Base-by-base conservation (phyloP, 2,113 vertebrate species). In the Centropristis striata region DNA sequence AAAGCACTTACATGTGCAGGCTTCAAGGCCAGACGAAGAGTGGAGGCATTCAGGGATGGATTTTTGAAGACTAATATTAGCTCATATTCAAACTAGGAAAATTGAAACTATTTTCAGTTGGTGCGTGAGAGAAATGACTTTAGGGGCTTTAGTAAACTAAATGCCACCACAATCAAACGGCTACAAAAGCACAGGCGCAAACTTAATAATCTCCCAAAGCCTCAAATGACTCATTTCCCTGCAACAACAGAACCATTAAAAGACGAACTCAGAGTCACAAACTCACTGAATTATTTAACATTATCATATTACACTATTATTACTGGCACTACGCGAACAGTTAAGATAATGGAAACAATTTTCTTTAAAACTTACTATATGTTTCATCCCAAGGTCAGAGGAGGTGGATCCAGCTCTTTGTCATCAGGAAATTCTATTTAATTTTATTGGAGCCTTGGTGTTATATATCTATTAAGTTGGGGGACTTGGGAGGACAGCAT, bases 21-120 rank as follows among this genome's bases (percentile, higher is more conserved):
- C 89, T 81, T 91, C 89, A 90, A 92, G 86, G 86, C 83, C 71
- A 57, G 75, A 74, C 60, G 82, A 84, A 75, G 71, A 85, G 78
- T 79, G 69, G 53, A 87, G 76, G 70, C 84, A 81, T 83, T 86
- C 72, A 76, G 37, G 55, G 60, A 68, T 75, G 79, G 80, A 81
- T 87, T 90, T 84, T 75, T 86, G 73, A 88, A 84, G 84, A 74
- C 75, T 88, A 89, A 90, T 88, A 91, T 89, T 89, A 88, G 84
- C 83, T 84, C 68, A 69, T 71, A 87, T 84, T 76, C 78, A 87
- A 76, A 81, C 65, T 50, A 71, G 39, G 70, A 61, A 81, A 85
- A 82, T 72, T 60, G 50, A 76, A 88, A 83, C 54, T 80, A 80
- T 81, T 86, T 90, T 73, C 73, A 85, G 71, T 50, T 11, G 58